Base-by-base conservation (phyloP, 1,140 invertebrate species). In the Bombus soroeensis region DNA sequence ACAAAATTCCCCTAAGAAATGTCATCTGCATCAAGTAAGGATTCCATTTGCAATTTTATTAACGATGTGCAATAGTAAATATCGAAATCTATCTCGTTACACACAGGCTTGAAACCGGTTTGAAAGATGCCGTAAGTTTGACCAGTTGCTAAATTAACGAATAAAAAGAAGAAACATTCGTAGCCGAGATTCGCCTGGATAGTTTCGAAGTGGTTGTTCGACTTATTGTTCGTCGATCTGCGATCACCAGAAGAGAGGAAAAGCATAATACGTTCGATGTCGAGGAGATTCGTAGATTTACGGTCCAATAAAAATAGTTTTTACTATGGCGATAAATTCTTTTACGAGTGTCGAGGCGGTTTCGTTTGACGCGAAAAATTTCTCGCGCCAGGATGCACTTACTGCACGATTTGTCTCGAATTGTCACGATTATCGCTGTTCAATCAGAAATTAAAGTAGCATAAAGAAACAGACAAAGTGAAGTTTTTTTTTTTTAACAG, bases 291-390 rank as follows among this genome's bases (percentile, higher is more conserved):
- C 34, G 41, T 43, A 15, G 28, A 4, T 57, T 34, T 77, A 83
- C 74, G 12, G 12, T 12, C 10, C 22, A 18, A 12, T 83, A 77
- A 77, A 83, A 77, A 83, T 83, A 77, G 43, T 32, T 57, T 57
- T 9, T 2, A 28, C 34, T 47, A 18, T 5, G 34, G 34, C 6
- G 37, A 68, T 83, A 83, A 68, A 77, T 83, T 77, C 34, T 77
- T 77, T 77, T 53, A 57, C 25, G 43, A 59, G 25, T 10, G 18
- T 5, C 37, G 6, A 25, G 10, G 0, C 0, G 12, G 6, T 77
- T 57, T 68, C 10, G 25, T 10, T 10, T 3, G 6, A 13, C 25
- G 13, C 1, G 18, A 18, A 4, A 53, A 64, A 83, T 77, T 77
- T 37, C 70, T 83, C 18, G 0, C 8, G 8, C 39, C 10, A 0